Evolutionary conservation across 1,140 invertebrate species (phyloP).

Genomic region (Drosophila navojoa): DNA sequence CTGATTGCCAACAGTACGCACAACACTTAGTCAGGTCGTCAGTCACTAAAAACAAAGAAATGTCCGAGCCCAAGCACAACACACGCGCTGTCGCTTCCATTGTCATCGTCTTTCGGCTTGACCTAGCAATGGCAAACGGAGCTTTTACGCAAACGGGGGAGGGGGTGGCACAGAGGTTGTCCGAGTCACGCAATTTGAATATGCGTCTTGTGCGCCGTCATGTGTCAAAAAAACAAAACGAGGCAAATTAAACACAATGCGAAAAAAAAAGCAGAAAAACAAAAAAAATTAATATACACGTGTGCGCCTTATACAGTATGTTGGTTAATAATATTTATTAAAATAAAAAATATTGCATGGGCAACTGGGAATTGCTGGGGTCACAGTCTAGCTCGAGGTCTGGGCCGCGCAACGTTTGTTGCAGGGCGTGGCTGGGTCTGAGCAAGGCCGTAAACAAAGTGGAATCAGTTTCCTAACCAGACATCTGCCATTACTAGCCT

Average conservation of each 20-base stretch:
- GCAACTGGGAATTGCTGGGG: background rate
- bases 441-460: background rate
- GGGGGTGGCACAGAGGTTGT: background rate
- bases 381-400: slow-evolving; percentile 20
- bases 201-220: slow-evolving; percentile 56
- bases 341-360: slow-evolving; percentile 22
- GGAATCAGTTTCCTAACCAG: background rate
- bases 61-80: slow-evolving; percentile 15
- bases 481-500: slow-evolving; percentile 1
- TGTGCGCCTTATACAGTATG: slow-evolving; percentile 45
- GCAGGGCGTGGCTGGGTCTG: slow-evolving; percentile 8
- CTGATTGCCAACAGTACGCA: slow-evolving; percentile 64
- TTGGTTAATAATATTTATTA: slow-evolving; percentile 35
- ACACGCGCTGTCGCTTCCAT: slow-evolving; percentile 28
- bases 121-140: slow-evolving; percentile 32
- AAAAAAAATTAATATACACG: slow-evolving; percentile 29
- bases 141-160: slow-evolving; percentile 14
- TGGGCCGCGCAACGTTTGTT: slow-evolving; percentile 33
- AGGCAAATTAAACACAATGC: background rate
- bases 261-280: background rate
- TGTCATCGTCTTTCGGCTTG: slow-evolving; percentile 37
- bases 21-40: slow-evolving; percentile 14
- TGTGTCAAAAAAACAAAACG: slow-evolving; percentile 33
- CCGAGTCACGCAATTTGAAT: slow-evolving; percentile 69
- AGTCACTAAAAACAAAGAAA: slow-evolving; percentile 4